A percentile compares a stretch with the other conserved stretches of the same genome.
phyloP scores from a whole-genome alignment of 2,888 invertebrate species.

The Ectobius pallidus region DNA sequence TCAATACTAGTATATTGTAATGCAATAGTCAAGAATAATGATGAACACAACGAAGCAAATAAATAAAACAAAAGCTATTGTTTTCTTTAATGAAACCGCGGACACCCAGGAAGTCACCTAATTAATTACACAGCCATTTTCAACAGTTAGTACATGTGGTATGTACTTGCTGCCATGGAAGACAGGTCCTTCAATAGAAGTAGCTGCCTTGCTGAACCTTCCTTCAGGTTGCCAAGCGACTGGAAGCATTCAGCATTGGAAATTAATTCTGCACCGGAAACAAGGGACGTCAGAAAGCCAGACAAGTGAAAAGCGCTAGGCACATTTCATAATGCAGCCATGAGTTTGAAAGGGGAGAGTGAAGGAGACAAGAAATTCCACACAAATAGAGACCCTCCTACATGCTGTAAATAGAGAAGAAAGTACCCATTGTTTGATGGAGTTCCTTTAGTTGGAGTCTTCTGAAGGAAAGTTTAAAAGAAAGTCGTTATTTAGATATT shows the following conservation, averaged over 20 bases:
- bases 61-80: no score
- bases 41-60: no score
- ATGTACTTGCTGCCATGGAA: no score
- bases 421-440: neutral
- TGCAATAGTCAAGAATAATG: no score
- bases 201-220: neutral
- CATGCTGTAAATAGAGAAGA: neutral
- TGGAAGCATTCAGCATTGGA: slow-evolving; percentile 17
- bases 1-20: no score
- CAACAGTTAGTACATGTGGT: no score
- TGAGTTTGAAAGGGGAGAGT: neutral
- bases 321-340: neutral
- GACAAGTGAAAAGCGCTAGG: slow-evolving; percentile 9
- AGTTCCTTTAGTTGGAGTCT: neutral
- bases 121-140: no score
- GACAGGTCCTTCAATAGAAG: no score
- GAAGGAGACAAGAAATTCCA: neutral
- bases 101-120: no score
- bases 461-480: no score
- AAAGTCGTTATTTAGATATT: no score
- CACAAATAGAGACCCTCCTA: neutral
- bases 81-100: no score
- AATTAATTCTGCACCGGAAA: slow-evolving; percentile 13
- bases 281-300: slow-evolving; percentile 19
- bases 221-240: slow-evolving; percentile 8